These are phyloP conservation scores for Anguilla pacifica DNA, from an alignment of 2,797 vertebrate species.

Conservation along the genomic window DNA sequence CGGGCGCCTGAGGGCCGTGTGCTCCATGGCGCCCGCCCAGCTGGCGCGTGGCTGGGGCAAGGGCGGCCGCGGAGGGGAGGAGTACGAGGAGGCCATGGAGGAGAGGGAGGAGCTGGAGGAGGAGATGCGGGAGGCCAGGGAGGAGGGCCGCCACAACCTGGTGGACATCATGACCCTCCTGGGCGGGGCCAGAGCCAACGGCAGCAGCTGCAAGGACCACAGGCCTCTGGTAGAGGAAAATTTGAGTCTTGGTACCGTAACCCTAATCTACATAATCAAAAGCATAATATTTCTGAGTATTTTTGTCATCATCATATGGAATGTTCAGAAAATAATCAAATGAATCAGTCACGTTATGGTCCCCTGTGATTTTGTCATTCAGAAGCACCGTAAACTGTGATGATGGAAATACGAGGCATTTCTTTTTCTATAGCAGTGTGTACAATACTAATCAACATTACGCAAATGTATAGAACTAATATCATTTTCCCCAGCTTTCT, in stretches of 20 bases:
- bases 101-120: conserved; percentile 71
- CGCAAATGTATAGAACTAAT: background rate
- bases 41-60: conserved; percentile 54
- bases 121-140: conserved; percentile 71
- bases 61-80: conserved; percentile 67
- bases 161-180: conserved; percentile 95
- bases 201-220: conserved; percentile 72
- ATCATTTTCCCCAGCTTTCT: background rate
- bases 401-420: background rate
- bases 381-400: background rate
- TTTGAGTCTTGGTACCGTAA: conserved; percentile 78
- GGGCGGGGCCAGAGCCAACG: conserved; percentile 80
- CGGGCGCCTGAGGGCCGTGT: conserved; percentile 83
- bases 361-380: background rate
- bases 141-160: conserved; percentile 82
- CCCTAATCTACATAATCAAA: conserved; percentile 75
- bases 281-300: conserved; percentile 68
- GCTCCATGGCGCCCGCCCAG: conserved; percentile 76
- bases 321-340: conserved; percentile 76
- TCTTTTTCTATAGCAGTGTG: background rate
- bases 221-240: conserved; percentile 75
- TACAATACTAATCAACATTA: background rate
- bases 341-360: conserved; percentile 42
- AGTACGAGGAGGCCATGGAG: conserved; percentile 71
- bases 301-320: conserved; percentile 76